Evolutionary conservation across 2,113 vertebrate species (phyloP), one percentile per base, ranked within the genome.

Genomic region (Prunella fulvescens): DNA sequence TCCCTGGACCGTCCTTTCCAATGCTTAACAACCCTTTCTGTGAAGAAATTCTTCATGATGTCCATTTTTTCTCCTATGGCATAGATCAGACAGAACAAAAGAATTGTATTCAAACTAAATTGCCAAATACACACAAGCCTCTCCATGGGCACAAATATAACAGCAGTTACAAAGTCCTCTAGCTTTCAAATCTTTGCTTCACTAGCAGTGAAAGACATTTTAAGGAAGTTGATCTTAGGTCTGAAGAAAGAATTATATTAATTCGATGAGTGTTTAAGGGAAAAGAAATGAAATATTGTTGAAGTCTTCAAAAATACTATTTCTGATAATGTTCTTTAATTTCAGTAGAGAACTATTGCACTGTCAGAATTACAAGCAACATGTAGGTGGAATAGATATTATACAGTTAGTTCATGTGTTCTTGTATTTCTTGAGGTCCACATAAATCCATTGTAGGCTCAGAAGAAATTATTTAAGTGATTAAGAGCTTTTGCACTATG

Each of bases 371-470:
- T 54, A 47, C 15, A 79, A 45, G 39, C 25, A 87, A 70, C 14
- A 58, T 0, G 0, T 53, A 29, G 0, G 4, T 62, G 25, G 42
- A 67, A 82, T 22, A 72, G 29, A 44, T 76, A 57, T 42, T 45
- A 51, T 13, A 61, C 10, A 62, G 29, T n/a, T 74, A 42, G 7
- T 51, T 72, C 10, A 33, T 6, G 1, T 50, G 40, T 60, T 85
- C 19, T 51, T 72, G n/a, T n/a, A 60, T 10, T 26, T 85, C 57
- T 50, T 88, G 20, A 54, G n/a, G 6, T 79, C 72, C 47, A 70
- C 8, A 6, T 24, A 58, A 9, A 6, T 57, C 64, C 42, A 3
- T 57, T 18, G 11, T 56, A 76, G 48, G 26, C 24, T 80, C 14
- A 67, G 35, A 76, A 79, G 35, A 71, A 90, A 79, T 74, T 58